Base-by-base conservation (phyloP, 2,113 vertebrate species). In the Taxidea taxus region DNA sequence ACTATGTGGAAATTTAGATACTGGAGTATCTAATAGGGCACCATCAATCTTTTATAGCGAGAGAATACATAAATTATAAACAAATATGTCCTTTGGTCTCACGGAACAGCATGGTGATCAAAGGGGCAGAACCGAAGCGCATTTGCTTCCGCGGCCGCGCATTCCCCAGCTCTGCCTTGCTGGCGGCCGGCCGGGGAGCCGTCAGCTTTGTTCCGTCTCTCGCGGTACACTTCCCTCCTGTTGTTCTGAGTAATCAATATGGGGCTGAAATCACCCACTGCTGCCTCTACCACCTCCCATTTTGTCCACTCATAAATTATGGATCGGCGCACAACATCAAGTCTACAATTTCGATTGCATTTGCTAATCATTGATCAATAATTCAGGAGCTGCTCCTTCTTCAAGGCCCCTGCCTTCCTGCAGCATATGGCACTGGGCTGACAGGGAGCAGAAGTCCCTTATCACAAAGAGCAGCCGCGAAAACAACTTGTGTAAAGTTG, bases 301-400 rank as follows among this genome's bases (percentile, higher is more conserved):
- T 99, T 99, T 99, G 99, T 99, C 99, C 99, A 98, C 98, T 99
- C 99, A 99, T 99, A 99, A 99, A 99, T 99, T 99, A 99, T 99
- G 99, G 99, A 99, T 99, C 97, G 97, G 98, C 97, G 98, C 99
- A 99, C 98, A 99, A 99, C 99, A 99, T 99, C 99, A 99, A 99
- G 99, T 99, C 99, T 99, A 99, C 99, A 99, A 99, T 99, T 99
- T 99, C 99, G 99, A 99, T 99, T 99, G 99, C 99, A 99, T 99
- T 99, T 99, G 99, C 99, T 99, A 99, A 99, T 99, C 99, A 99
- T 98, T 99, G 99, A 99, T 99, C 99, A 99, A 99, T 99, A 99
- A 99, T 99, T 99, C 99, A 99, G 98, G 98, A 98, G 98, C 97
- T 84, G 98, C 98, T 99, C 98, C 99, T 99, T 99, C 99, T 99